Evolutionary conservation across 1,140 invertebrate genomes (phyloP), one percentile per base, ranked within the genome.

Genomic region (Apolygus lucorum): DNA sequence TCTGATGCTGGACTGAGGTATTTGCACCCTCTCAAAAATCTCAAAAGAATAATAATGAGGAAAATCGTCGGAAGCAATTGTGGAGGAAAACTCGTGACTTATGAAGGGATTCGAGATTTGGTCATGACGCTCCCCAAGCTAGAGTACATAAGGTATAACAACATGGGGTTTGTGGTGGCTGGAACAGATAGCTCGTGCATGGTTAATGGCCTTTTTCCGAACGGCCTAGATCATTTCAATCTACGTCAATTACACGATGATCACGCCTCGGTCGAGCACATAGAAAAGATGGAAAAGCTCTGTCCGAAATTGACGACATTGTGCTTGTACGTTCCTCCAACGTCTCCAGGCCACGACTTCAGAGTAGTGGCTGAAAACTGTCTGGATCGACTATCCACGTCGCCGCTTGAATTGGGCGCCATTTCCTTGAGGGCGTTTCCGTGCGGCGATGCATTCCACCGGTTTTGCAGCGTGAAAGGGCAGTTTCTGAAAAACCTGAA

Each of bases 41-140:
- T 75, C 28, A 71, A 68, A 28, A 72, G 63, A 62, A 66, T 75
- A 2, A 73, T 63, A 2, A 74, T 74, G 71, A 72, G 71, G 28
- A 70, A 69, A 34, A 69, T 71, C 17, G 22, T 73, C 17, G 52
- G 72, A 63, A 74, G 69, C 54, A 49, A 70, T 27, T 68, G 28
- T 49, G 70, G 71, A 2, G 74, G 73, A 0, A 29, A 71, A 2
- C 72, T 64, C 29, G 68, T 75, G 49, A 73, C 74, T 22, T 59
- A 69, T 42, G 64, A 63, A 24, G 74, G 74, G 13, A 72, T 75
- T 25, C 42, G 67, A 49, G 34, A 54, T n/a, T 28, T 75, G n/a
- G 26, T 75, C 2, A 69, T 68, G 26, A 25, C 64, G 42, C 52
- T 75, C 11, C 73, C 73, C 21, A 49, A 67, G 24, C 52, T 75